These are phyloP conservation scores for Zaprionus obscuricornis DNA, from an alignment of 2,888 invertebrate genomes.

Conservation along the genomic window DNA sequence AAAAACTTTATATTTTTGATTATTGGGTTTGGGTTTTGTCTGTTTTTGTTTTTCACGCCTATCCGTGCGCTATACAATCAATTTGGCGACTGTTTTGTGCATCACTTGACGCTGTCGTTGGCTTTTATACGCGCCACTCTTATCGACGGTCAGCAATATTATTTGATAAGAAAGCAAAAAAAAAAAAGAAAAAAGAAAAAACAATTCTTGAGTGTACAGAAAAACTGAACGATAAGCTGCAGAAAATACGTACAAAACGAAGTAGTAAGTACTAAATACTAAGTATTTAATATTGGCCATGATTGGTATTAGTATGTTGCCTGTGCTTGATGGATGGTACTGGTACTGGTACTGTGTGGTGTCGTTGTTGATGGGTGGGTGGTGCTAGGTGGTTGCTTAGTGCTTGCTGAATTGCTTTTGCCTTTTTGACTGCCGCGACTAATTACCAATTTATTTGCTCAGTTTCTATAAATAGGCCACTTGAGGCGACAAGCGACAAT, in stretches of 20 bases:
- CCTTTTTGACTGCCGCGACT: conserved; percentile 8
- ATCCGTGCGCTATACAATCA: conserved; percentile 51
- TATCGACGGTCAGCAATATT: conserved; percentile 68
- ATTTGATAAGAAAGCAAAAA: no score
- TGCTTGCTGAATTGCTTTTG: no score
- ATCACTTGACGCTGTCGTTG: conserved; percentile 27
- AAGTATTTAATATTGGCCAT: conserved; percentile 23
- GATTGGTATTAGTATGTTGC: not conserved
- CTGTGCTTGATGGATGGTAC: no score
- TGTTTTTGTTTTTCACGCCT: no score
- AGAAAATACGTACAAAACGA: no score
- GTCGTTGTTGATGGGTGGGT: not conserved
- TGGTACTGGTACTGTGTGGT: no score
- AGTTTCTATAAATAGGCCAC: conserved; percentile 59
- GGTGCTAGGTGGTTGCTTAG: no score
- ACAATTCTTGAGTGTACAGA: not conserved
- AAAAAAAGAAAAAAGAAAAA: no score
- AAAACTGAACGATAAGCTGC: conserved; percentile 53
- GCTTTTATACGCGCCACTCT: conserved; percentile 58
- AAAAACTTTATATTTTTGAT: conserved; percentile 3
- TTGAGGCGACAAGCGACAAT: conserved; percentile 13
- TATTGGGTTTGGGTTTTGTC: no score
- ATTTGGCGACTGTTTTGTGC: conserved; percentile 58
- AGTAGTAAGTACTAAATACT: no score
- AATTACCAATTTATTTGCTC: conserved; percentile 62